A percentile compares a stretch with the other conserved stretches of the same genome.
Conservation (phyloP, 2,888 invertebrate genomes). For the Chrysopilus asiliformis region DNA sequence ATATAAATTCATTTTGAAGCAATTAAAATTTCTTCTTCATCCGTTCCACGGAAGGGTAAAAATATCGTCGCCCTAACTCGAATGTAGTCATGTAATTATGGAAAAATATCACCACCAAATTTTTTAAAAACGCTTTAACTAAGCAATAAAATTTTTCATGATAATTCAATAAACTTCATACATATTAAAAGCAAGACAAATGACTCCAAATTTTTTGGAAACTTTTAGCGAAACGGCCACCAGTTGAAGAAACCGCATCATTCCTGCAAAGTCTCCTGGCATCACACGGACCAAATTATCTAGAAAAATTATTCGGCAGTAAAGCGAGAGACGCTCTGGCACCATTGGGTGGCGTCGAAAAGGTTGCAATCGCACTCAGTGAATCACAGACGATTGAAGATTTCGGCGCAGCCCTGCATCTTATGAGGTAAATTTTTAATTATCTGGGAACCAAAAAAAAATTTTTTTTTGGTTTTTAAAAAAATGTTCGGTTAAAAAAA, state of each 20-base stretch:
- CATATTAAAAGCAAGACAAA: no score
- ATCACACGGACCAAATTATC: slow-evolving; percentile 91
- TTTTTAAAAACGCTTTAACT: no score
- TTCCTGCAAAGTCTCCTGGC: slow-evolving; percentile 87
- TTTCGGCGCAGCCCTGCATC: slow-evolving; percentile 44
- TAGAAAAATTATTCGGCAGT: slow-evolving; percentile 90
- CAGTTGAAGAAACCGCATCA: slow-evolving; percentile 91
- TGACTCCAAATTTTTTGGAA: slow-evolving; percentile 8
- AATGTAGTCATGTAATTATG: no score
- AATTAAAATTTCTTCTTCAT: no score
- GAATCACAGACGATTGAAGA: slow-evolving; percentile 93
- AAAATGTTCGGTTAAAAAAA: no score
- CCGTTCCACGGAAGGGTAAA: no score
- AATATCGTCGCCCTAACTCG: no score
- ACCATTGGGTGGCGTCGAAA: slow-evolving; percentile 86
- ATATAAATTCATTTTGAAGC: no score
- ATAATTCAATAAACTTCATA: no score
- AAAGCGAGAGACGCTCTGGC: slow-evolving; percentile 85
- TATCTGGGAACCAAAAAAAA: background rate
- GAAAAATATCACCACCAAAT: no score
- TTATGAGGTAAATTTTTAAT: slow-evolving; percentile 31
- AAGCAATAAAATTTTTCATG: no score
- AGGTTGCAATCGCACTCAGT: slow-evolving; percentile 85
- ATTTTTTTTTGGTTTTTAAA: no score
- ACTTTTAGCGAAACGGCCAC: slow-evolving; percentile 79